Base-by-base conservation (phyloP, 2,113 vertebrate genomes). In the Stigmatopora argus region DNA sequence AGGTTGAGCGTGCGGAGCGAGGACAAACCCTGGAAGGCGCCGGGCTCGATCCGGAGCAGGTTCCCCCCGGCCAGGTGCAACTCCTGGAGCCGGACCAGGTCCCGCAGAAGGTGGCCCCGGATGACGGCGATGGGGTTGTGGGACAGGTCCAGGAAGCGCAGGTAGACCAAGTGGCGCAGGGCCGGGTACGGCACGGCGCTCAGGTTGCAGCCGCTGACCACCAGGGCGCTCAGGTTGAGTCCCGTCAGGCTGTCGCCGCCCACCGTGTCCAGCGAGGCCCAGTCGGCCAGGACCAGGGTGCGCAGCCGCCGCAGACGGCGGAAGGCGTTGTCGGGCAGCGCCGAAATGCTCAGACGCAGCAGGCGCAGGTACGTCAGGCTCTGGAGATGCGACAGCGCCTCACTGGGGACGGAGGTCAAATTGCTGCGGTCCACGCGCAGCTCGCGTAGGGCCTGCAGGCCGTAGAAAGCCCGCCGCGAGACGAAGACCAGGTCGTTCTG, bases 401-500 rank as follows among this genome's bases (percentile, higher is more conserved):
- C 89, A 0, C 90, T 89, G 0, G 95, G 95, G 52, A 96, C 87
- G 0, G 84, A 89, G 41, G 92, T 94, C 65, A 96, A 84, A 75
- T 96, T 96, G 71, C 93, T 94, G 41, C 90, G 91, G 51, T 94
- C 93, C 67, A 96, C 67, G 17, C 89, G 90, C 31, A 96, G 87
- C 71, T 90, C 84, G 65, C 88, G 90, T 23, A 96, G 77, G 34
- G 78, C 85, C 51, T 88, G 83, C 59, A 94, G 82, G 19, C 91
- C 93, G 0, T 77, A 58, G 45, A 96, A 96, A 15, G 94, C 94
- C 4, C 90, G 86, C 0, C 92, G 86, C 1, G 93, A 93, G 63
- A 96, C 89, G 48, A 94, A 94, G 34, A 94, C 89, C 84, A 94
- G 65, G 69, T 92, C 92, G 31, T 94, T 94, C 73, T 93, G 90